A percentile compares a stretch with the other conserved stretches of the same genome.
These are phyloP conservation scores for Rhinatrema bivittatum DNA, from an alignment of 2,797 vertebrate genomes.

Conservation along the genomic window DNA sequence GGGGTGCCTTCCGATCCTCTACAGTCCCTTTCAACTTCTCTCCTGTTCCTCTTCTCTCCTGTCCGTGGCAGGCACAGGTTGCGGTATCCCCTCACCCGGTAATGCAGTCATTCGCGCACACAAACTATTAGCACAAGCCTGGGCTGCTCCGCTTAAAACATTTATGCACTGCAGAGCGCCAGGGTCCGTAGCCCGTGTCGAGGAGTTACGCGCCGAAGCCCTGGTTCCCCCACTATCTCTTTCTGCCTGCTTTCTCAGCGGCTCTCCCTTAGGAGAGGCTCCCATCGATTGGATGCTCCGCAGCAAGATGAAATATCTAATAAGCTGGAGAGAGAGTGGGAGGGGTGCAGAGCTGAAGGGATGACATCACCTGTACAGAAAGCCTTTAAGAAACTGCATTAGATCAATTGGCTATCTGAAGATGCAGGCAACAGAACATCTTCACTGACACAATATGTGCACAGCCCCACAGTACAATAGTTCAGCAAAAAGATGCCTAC, in stretches of 20 bases:
- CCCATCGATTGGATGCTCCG: conserved; percentile 78
- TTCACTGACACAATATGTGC: conserved; percentile 65
- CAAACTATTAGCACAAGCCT: conserved; percentile 41
- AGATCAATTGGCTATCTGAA: conserved; percentile 82
- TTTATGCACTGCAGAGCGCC: conserved; percentile 19
- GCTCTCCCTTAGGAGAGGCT: conserved; percentile 73
- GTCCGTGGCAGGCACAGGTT: no score
- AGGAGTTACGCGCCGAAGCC: conserved; percentile 43
- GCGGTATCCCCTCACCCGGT: no score
- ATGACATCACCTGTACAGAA: conserved; percentile 97
- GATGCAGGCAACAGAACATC: conserved; percentile 73
- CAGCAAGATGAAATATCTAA: conserved; percentile 84
- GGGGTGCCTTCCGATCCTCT: conserved; percentile 41
- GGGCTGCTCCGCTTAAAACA: conserved; percentile 48
- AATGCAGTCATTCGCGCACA: no score
- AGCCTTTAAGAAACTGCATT: conserved; percentile 83
- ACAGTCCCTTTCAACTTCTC: conserved; percentile 40
- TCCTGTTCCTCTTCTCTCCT: neutral
- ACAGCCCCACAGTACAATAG: conserved; percentile 16
- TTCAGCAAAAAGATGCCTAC: conserved; percentile 33
- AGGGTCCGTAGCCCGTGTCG: conserved; percentile 41
- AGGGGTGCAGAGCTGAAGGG: conserved; percentile 88
- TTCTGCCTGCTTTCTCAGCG: conserved; percentile 52
- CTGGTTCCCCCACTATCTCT: conserved; percentile 60
- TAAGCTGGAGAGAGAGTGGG: conserved; percentile 73